A percentile compares a stretch with the other conserved stretches of the same genome.
These are phyloP conservation scores for Eidolon helvum DNA, from an alignment of 2,113 vertebrate genomes.

Conservation along the genomic window DNA sequence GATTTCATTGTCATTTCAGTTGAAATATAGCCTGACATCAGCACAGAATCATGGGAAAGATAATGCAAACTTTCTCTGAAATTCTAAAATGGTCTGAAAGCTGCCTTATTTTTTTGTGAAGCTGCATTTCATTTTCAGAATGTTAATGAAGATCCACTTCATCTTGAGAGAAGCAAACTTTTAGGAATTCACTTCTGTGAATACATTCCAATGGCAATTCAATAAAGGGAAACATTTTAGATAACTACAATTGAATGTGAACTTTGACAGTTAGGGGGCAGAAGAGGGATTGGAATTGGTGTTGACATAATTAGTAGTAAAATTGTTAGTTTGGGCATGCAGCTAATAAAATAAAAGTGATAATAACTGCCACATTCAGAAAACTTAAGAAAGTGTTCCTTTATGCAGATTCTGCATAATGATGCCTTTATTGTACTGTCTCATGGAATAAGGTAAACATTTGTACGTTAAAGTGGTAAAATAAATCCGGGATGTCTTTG, in stretches of 20 bases:
- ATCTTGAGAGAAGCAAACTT: slow-evolving; percentile 78
- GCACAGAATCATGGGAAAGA: slow-evolving; percentile 86
- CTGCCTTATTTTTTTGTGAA: slow-evolving; percentile 83
- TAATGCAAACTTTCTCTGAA: slow-evolving; percentile 85
- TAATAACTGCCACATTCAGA: slow-evolving; percentile 60
- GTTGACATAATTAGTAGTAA: slow-evolving; percentile 50
- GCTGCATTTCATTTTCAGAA: slow-evolving; percentile 83
- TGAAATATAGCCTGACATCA: slow-evolving; percentile 88
- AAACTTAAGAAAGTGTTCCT: slow-evolving; percentile 56
- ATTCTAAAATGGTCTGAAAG: slow-evolving; percentile 87
- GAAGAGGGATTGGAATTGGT: slow-evolving; percentile 70
- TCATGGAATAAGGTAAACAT: not conserved
- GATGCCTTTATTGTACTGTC: slow-evolving; percentile 44
- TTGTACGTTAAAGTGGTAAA: not conserved
- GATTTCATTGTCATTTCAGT: slow-evolving; percentile 88
- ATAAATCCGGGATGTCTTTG: slow-evolving; percentile 1
- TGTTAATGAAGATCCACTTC: slow-evolving; percentile 83
- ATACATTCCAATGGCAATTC: slow-evolving; percentile 74
- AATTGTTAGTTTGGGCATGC: slow-evolving; percentile 33
- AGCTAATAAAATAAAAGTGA: slow-evolving; percentile 69
- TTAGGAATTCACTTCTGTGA: slow-evolving; percentile 69
- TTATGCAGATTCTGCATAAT: slow-evolving; percentile 44
- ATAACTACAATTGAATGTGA: slow-evolving; percentile 53
- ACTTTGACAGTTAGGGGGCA: slow-evolving; percentile 70
- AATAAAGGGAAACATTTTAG: slow-evolving; percentile 25